Evolutionary conservation across 2,888 invertebrate species (phyloP).

Genomic region (Pycnomerus fuliginosus): DNA sequence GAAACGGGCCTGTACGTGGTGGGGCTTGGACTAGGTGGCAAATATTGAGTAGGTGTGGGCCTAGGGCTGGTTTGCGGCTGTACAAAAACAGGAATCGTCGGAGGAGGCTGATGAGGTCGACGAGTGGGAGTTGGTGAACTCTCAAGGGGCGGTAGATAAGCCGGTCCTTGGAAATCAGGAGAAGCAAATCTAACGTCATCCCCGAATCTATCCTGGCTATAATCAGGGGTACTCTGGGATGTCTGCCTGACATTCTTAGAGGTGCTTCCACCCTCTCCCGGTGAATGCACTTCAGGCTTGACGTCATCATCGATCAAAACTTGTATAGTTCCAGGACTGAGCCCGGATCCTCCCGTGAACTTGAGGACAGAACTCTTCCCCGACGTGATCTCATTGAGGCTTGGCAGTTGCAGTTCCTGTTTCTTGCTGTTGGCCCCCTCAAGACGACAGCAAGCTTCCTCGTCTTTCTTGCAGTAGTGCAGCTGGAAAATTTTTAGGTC

Average conservation of each 20-base stretch:
- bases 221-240: constrained; percentile 34
- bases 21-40: background rate
- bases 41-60: background rate
- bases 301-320: constrained; percentile 31
- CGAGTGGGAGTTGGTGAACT: constrained; percentile 23
- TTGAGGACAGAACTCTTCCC: constrained; percentile 44
- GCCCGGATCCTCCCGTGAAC: constrained; percentile 35
- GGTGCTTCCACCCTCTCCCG: constrained; percentile 42
- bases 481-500: constrained; percentile 26
- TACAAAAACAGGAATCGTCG: background rate
- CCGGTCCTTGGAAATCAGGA: constrained; percentile 46
- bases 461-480: constrained; percentile 18
- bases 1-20: background rate
- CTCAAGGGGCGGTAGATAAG: constrained; percentile 48
- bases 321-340: constrained; percentile 42
- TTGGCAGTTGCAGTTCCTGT: background rate
- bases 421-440: constrained; percentile 5
- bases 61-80: background rate
- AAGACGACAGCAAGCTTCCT: constrained; percentile 37
- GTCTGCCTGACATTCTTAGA: background rate
- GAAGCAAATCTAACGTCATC: constrained; percentile 46
- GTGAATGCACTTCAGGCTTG: constrained; percentile 36
- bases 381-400: constrained; percentile 30
- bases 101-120: constrained; percentile 1
- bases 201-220: constrained; percentile 43